A percentile compares a stretch with the other conserved stretches of the same genome.
Evolutionary conservation across 2,797 vertebrate genomes (phyloP).

Genomic region (Cirrhinus mrigala): DNA sequence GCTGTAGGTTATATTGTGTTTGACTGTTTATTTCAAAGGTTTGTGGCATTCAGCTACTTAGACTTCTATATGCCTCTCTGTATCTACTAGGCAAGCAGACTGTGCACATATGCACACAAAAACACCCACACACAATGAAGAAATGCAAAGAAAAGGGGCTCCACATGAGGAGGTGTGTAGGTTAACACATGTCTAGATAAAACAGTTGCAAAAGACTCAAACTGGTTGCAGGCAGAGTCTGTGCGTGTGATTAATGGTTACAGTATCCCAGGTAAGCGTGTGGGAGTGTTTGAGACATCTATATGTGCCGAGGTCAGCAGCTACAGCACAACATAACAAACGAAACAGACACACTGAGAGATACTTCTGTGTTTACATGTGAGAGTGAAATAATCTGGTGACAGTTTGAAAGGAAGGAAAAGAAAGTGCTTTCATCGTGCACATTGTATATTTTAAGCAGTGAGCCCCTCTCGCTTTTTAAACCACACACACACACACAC

Average conservation of each 20-base stretch:
- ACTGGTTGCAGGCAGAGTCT: background rate
- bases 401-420: constrained; percentile 59
- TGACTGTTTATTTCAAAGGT: background rate
- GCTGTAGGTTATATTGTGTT: background rate
- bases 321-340: constrained; percentile 13
- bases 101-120: background rate
- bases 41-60: background rate
- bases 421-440: constrained; percentile 30
- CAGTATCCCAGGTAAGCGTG: constrained; percentile 30
- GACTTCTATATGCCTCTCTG: background rate
- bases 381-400: constrained; percentile 23
- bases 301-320: constrained; percentile 4
- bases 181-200: constrained; percentile 22
- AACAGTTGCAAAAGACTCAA: background rate
- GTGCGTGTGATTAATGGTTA: constrained; percentile 19
- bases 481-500: constrained; percentile 6
- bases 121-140: background rate
- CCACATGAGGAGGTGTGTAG: background rate
- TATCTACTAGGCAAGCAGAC: constrained; percentile 4
- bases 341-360: background rate
- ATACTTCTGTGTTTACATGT: constrained; percentile 22
- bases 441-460: constrained; percentile 34
- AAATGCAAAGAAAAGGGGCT: background rate
- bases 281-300: constrained; percentile 29
- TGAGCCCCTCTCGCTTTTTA: constrained; percentile 28